phyloP scores from a whole-genome alignment of 2,888 invertebrate species.

The Drosophila prostipennis region DNA sequence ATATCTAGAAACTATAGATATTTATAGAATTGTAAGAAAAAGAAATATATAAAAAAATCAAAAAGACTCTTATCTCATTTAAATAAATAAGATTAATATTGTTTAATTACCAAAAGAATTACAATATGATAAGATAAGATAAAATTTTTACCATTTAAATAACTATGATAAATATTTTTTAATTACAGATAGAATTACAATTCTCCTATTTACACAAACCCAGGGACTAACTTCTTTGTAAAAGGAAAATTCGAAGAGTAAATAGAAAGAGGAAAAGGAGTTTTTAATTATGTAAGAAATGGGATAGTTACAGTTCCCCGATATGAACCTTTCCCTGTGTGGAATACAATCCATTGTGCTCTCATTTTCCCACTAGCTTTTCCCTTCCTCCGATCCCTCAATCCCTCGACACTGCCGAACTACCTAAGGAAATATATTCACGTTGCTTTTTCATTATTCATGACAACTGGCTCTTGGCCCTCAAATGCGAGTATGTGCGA shows the following conservation, averaged over 20 bases:
- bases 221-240: background rate
- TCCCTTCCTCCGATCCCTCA: constrained; percentile 6
- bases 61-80: no score
- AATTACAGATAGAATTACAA: no score
- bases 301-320: constrained; percentile 1
- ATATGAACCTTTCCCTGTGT: constrained; percentile 39
- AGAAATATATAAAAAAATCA: background rate
- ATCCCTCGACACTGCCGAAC: constrained; percentile 5
- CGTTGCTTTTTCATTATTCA: constrained; percentile 78
- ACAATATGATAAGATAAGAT: no score
- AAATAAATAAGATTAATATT: background rate
- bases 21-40: no score
- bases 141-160: no score
- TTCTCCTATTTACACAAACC: no score
- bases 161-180: background rate
- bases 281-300: constrained; percentile 19
- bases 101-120: no score
- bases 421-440: constrained; percentile 70
- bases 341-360: constrained; percentile 4
- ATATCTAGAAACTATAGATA: no score
- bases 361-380: constrained; percentile 6
- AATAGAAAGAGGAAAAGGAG: background rate
- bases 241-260: background rate
- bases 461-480: constrained; percentile 74
- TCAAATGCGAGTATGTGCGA: constrained; percentile 23